A percentile compares a stretch with the other conserved stretches of the same genome.
Evolutionary conservation across 2,797 vertebrate genomes (phyloP).

Genomic region (Coregonus ussuriensis): DNA sequence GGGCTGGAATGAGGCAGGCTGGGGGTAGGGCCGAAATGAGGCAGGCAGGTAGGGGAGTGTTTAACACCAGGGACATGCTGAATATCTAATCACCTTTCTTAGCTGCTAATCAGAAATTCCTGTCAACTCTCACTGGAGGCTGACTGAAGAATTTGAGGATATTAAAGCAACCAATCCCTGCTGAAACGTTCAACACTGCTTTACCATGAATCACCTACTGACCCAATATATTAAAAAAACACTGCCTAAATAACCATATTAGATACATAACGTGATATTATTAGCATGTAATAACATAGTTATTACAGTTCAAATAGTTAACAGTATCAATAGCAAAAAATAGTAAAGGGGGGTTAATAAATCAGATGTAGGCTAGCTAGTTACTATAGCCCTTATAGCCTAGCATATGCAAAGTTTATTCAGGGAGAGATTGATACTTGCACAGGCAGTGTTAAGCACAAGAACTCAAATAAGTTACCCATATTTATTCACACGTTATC

Average conservation of each 20-base stretch:
- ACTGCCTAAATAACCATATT: background rate
- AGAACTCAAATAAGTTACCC: background rate
- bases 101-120: conserved; percentile 47
- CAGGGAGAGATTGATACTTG: background rate
- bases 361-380: background rate
- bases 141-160: conserved; percentile 45
- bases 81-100: conserved; percentile 44
- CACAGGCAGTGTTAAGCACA: background rate
- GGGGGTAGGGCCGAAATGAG: conserved; percentile 12
- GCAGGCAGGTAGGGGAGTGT: conserved; percentile 14
- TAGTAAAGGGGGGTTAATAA: background rate
- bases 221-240: background rate
- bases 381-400: background rate
- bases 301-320: background rate
- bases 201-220: background rate
- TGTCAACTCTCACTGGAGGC: conserved; percentile 38
- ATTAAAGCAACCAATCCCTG: conserved; percentile 6
- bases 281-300: background rate
- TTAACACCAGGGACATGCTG: conserved; percentile 22
- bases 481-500: background rate
- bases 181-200: too few species aligned
- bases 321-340: background rate
- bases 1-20: background rate
- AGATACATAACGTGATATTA: background rate
- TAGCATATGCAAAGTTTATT: background rate